phyloP scores from a whole-genome alignment of 2,113 vertebrate genomes.

The Maccullochella peelii region DNA sequence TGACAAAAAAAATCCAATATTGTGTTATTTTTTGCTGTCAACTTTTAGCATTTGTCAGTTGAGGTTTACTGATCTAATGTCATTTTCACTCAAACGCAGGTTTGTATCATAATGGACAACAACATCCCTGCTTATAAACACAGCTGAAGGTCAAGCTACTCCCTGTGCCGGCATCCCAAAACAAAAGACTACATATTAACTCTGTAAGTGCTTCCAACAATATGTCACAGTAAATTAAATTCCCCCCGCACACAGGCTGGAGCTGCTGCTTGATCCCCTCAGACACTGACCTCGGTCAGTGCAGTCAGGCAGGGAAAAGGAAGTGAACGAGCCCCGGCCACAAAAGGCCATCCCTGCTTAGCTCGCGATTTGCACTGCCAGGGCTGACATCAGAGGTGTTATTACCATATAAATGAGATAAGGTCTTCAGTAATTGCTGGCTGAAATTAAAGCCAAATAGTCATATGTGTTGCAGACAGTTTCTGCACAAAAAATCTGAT shows the following conservation, averaged over 20 bases:
- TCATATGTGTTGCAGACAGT: conserved; percentile 41
- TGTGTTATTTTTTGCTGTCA: neutral
- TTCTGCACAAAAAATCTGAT: conserved; percentile 20
- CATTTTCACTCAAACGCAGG: neutral
- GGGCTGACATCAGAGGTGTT: conserved; percentile 68
- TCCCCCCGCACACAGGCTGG: conserved; percentile 36
- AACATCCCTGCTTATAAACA: conserved; percentile 56
- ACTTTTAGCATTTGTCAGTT: neutral
- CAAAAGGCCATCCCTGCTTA: conserved; percentile 65
- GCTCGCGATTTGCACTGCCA: conserved; percentile 58
- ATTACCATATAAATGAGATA: conserved; percentile 88
- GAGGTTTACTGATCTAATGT: neutral
- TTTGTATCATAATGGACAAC: conserved; percentile 17
- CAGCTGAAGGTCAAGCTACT: conserved; percentile 56
- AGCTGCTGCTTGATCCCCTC: conserved; percentile 49
- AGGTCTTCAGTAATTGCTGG: conserved; percentile 79
- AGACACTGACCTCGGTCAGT: conserved; percentile 63
- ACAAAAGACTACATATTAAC: conserved; percentile 60
- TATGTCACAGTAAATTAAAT: conserved; percentile 56
- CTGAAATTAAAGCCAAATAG: conserved; percentile 77
- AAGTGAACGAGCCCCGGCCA: conserved; percentile 57
- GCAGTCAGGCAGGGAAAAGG: conserved; percentile 58
- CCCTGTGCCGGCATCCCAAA: conserved; percentile 36
- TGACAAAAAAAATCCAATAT: neutral
- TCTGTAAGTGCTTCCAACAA: conserved; percentile 59